Percentiles rank a stretch among this genome's conserved stretches.
Evolutionary conservation across 2,113 vertebrate genomes (phyloP).

Genomic region (Rhipidura dahli): DNA sequence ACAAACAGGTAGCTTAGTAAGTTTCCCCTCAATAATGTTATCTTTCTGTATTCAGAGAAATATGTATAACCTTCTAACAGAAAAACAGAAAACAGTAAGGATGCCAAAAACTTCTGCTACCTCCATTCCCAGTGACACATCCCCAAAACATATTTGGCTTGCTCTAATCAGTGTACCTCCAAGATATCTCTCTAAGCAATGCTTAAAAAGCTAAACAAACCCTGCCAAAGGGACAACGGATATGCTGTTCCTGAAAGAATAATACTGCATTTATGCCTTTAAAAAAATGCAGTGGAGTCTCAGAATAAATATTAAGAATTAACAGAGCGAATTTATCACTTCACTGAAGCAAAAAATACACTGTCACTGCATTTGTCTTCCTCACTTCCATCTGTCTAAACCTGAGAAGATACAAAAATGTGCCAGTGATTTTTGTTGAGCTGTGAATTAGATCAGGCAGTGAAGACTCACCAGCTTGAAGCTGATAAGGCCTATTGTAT

Average conservation of each 20-base stretch:
- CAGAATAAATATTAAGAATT: constrained; percentile 9
- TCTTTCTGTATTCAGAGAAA: neutral
- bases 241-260: neutral
- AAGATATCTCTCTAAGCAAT: neutral
- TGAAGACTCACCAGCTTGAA: neutral
- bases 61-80: neutral
- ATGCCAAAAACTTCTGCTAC: neutral
- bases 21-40: neutral
- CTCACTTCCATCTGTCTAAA: neutral
- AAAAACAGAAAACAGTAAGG: neutral
- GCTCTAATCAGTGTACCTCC: neutral
- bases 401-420: neutral
- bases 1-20: neutral
- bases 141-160: neutral
- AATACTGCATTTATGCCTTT: neutral
- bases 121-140: neutral
- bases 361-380: neutral
- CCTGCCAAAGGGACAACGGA: neutral
- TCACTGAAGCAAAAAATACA: neutral
- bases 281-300: neutral
- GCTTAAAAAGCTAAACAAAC: neutral
- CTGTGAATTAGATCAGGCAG: neutral
- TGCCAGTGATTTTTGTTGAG: neutral
- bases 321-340: neutral
- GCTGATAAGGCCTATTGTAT: neutral